phyloP scores from a whole-genome alignment of 2,888 invertebrate species.

The Lithophane ornitopus region DNA sequence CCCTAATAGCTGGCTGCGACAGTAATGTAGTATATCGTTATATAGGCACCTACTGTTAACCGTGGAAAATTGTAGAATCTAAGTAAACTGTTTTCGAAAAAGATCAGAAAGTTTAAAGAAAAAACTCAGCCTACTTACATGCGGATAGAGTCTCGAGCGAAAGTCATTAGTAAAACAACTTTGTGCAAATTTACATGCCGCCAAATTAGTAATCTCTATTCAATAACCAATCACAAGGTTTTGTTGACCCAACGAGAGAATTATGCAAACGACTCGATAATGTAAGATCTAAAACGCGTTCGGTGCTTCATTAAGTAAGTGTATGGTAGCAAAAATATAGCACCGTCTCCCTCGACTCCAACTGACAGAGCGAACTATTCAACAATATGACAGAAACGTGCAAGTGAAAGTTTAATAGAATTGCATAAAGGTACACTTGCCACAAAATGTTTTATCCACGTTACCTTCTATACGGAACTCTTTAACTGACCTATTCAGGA shows the following conservation, averaged over 20 bases:
- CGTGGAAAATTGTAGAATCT: not conserved
- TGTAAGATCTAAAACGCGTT: not conserved
- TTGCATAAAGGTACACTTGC: constrained; percentile 77
- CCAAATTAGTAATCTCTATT: constrained; percentile 28
- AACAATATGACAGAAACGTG: constrained; percentile 77
- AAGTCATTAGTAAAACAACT: constrained; percentile 55
- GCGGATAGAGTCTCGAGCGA: constrained; percentile 39
- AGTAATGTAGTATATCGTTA: not conserved
- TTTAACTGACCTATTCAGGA: constrained; percentile 56
- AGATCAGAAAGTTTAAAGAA: constrained; percentile 41
- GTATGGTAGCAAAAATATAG: constrained; percentile 30
- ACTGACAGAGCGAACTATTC: constrained; percentile 60
- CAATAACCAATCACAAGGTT: constrained; percentile 18
- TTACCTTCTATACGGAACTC: constrained; percentile 66
- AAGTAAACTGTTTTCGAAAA: constrained; percentile 9
- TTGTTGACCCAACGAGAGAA: not conserved
- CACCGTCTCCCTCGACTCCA: constrained; percentile 26
- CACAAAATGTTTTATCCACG: constrained; percentile 73
- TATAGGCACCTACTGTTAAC: not conserved
- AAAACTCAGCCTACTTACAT: constrained; percentile 39
- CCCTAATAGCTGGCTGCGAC: no score
- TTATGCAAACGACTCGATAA: constrained; percentile 21
- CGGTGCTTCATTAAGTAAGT: constrained; percentile 22
- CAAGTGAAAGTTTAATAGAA: constrained; percentile 84
- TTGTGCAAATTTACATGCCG: constrained; percentile 31